These are phyloP conservation scores for Temnopleurus reevesii DNA, from an alignment of 53 echinoderm and acorn worm species.

Conservation along the genomic window DNA sequence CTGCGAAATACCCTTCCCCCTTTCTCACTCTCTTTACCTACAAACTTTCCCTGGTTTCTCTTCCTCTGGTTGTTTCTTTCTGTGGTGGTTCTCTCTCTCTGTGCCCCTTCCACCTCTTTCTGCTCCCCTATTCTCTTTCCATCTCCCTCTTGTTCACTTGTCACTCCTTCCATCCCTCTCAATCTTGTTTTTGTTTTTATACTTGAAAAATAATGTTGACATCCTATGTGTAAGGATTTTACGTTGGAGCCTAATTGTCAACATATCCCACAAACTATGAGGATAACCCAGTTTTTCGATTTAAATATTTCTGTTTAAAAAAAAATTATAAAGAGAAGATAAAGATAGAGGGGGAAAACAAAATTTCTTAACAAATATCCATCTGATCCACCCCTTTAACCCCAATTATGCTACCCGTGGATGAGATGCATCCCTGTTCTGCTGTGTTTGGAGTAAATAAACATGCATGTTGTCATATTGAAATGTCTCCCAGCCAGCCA, in stretches of 20 bases:
- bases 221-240: too few relatives aligned
- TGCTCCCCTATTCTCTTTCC: not conserved
- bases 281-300: too few relatives aligned
- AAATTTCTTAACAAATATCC: too few relatives aligned
- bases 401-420: not conserved
- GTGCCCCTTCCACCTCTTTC: not conserved
- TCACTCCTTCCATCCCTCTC: not conserved
- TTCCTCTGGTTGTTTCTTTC: not conserved
- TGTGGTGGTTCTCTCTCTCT: not conserved
- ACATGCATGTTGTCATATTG: conserved; percentile 1
- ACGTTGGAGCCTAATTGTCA: too few relatives aligned
- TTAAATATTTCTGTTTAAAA: too few relatives aligned
- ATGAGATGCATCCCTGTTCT: not conserved
- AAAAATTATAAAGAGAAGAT: too few relatives aligned
- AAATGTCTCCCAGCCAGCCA: not conserved
- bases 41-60: not conserved
- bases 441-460: not conserved
- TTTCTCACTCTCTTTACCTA: not conserved
- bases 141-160: not conserved
- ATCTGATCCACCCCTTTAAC: too few relatives aligned
- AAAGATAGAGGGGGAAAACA: too few relatives aligned
- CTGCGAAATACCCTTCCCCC: not conserved
- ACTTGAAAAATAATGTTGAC: too few relatives aligned
- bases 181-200: not conserved
- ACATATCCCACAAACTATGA: too few relatives aligned